Percentiles rank a stretch among this genome's conserved stretches.
phyloP scores from a whole-genome alignment of 2,797 vertebrate genomes.

The Australoheros facetus region DNA sequence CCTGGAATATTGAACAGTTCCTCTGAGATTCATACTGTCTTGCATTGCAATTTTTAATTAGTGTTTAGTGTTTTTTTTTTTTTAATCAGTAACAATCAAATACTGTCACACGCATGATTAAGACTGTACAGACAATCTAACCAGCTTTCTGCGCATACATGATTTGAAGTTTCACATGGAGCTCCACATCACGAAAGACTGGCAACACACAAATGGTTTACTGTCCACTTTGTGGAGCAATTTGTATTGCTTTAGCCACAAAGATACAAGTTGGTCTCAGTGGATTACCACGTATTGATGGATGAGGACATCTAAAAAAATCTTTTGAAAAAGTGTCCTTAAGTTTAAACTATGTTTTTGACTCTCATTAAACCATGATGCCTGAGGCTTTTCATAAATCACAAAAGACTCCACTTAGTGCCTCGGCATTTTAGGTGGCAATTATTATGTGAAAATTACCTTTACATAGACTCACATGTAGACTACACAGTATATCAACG shows the following conservation, averaged over 20 bases:
- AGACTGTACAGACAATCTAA: background rate
- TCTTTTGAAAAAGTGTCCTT: constrained; percentile 44
- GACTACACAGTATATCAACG: background rate
- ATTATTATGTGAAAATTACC: constrained; percentile 26
- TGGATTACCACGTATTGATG: constrained; percentile 34
- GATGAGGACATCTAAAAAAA: constrained; percentile 41
- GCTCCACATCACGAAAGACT: constrained; percentile 19
- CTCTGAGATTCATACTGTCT: constrained; percentile 13
- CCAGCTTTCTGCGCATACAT: constrained; percentile 1
- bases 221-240: constrained; percentile 35
- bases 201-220: constrained; percentile 34
- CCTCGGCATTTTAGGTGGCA: constrained; percentile 32
- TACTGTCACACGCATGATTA: constrained; percentile 11
- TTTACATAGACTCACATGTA: constrained; percentile 17
- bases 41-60: constrained; percentile 6
- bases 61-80: constrained; percentile 2
- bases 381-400: constrained; percentile 39
- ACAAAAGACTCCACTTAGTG: constrained; percentile 15
- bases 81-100: background rate
- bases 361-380: constrained; percentile 42
- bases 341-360: constrained; percentile 21
- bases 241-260: constrained; percentile 42
- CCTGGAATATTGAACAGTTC: constrained; percentile 10
- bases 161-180: constrained; percentile 24
- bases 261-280: constrained; percentile 46